Percentiles rank a stretch among this genome's conserved stretches.
phyloP scores from a whole-genome alignment of 2,888 invertebrate species.

The Calephelis perditalis region DNA sequence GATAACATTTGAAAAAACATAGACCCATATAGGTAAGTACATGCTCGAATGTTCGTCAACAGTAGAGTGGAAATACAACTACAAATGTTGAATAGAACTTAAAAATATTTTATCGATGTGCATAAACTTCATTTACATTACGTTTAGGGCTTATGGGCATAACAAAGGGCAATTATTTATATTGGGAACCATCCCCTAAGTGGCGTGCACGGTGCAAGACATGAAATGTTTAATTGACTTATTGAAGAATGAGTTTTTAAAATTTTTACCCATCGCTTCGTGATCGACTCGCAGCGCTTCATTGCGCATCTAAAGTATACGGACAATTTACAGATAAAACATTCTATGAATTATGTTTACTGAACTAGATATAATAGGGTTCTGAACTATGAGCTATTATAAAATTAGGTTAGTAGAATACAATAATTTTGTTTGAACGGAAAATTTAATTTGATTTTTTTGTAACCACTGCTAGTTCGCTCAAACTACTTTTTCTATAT shows the following conservation, averaged over 20 bases:
- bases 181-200: slow-evolving; percentile 62
- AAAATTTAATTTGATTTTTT: too few relatives aligned
- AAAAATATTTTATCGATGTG: slow-evolving; percentile 17
- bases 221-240: slow-evolving; percentile 74
- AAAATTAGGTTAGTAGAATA: too few relatives aligned
- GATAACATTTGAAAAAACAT: too few relatives aligned
- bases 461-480: too few relatives aligned
- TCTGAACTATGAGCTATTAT: neutral
- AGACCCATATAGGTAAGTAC: too few relatives aligned
- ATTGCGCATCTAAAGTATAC: slow-evolving; percentile 36
- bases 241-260: slow-evolving; percentile 71
- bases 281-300: slow-evolving; percentile 43
- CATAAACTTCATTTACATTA: slow-evolving; percentile 15
- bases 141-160: slow-evolving; percentile 43
- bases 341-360: slow-evolving; percentile 1
- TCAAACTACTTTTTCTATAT: too few relatives aligned
- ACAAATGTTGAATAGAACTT: too few relatives aligned
- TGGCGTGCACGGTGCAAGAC: slow-evolving; percentile 60
- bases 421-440: neutral
- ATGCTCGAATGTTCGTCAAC: too few relatives aligned
- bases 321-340: slow-evolving; percentile 27
- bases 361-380: slow-evolving; percentile 3
- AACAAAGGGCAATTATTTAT: slow-evolving; percentile 71
- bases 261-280: slow-evolving; percentile 64
- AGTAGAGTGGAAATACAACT: too few relatives aligned